Conservation (phyloP, 2,113 vertebrate genomes). For the Dicentrarchus labrax region DNA sequence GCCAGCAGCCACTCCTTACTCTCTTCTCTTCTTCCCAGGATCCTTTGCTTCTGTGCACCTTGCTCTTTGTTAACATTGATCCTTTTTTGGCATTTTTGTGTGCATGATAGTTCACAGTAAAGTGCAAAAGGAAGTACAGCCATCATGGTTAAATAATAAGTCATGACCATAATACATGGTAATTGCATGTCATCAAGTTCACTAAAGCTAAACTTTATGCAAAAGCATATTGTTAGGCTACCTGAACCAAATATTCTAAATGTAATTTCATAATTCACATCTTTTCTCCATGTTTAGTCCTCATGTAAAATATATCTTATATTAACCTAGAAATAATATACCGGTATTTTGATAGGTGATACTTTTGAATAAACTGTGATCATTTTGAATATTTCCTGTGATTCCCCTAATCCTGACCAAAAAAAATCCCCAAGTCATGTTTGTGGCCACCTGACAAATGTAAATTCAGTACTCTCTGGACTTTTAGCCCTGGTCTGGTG, state of each 20-base stretch:
- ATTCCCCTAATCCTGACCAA: not conserved
- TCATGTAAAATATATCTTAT: no score
- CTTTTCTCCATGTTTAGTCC: no score
- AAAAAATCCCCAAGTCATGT: not conserved
- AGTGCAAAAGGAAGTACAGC: not conserved
- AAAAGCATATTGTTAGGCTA: no score
- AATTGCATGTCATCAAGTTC: not conserved
- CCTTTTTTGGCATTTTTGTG: not conserved
- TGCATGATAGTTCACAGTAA: not conserved
- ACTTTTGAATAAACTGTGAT: no score
- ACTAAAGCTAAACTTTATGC: not conserved
- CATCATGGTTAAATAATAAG: not conserved
- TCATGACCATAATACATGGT: not conserved
- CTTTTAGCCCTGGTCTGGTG: not conserved
- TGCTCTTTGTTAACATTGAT: conserved; percentile 1
- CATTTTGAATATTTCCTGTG: no score
- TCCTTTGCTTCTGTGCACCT: conserved; percentile 54
- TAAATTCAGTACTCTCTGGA: not conserved
- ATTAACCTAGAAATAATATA: no score
- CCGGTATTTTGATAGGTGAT: no score
- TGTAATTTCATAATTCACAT: no score
- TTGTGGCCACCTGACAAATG: not conserved
- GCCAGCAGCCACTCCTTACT: conserved; percentile 57
- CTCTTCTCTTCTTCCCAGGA: conserved; percentile 17
- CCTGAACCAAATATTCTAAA: no score